Evolutionary conservation across 2,888 invertebrate species (phyloP).

Genomic region (Lasiommata megera): DNA sequence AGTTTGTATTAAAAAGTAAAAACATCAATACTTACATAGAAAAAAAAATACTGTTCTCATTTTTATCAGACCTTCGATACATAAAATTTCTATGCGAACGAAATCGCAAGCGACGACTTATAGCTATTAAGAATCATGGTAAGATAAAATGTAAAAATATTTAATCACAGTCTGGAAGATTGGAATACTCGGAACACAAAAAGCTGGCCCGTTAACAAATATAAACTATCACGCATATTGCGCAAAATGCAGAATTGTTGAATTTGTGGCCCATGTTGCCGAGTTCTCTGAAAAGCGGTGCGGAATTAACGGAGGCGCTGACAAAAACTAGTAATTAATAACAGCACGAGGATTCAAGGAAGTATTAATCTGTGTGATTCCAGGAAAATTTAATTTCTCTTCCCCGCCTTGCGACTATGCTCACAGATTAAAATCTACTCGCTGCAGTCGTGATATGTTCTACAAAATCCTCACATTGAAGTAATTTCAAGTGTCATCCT

Average conservation of each 20-base stretch:
- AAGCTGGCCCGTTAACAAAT: neutral
- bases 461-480: neutral
- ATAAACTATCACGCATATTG: neutral
- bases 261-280: neutral
- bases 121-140: no score
- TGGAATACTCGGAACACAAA: neutral
- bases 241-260: neutral
- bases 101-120: no score
- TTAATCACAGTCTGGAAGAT: no score
- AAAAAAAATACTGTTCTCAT: no score
- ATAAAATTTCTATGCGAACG: no score
- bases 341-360: neutral
- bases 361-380: constrained; percentile 10
- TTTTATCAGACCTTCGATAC: no score
- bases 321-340: constrained; percentile 17
- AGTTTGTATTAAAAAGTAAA: no score
- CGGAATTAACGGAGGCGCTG: neutral
- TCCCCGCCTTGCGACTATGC: neutral
- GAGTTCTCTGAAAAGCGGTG: neutral
- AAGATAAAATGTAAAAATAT: no score
- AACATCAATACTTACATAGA: no score
- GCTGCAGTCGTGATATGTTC: neutral
- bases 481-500: neutral
- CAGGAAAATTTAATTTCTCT: constrained; percentile 8
- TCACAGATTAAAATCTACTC: constrained; percentile 6